Evolutionary conservation across 1,140 invertebrate genomes (phyloP).

Genomic region (Chrysoperla carnea): DNA sequence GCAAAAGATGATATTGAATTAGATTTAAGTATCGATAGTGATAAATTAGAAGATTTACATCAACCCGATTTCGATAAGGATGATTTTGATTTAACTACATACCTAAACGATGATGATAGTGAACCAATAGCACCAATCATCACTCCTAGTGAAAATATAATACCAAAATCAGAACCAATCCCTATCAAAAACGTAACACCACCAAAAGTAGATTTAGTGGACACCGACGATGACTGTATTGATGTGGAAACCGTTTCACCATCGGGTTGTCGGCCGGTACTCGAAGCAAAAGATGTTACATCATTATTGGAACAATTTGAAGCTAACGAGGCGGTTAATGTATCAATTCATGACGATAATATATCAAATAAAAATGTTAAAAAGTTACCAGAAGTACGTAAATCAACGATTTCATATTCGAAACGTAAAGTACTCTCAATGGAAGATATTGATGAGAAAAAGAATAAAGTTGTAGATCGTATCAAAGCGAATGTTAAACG

Average conservation of each 20-base stretch:
- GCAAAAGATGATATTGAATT: constrained; percentile 2
- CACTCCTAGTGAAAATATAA: no score
- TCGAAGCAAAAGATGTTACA: constrained; percentile 28
- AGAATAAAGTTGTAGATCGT: no score
- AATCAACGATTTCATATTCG: no score
- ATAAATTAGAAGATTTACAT: neutral
- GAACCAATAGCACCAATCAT: no score
- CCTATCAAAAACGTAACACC: no score
- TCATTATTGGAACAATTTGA: constrained; percentile 35
- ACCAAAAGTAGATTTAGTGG: neutral
- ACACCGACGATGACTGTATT: constrained; percentile 8
- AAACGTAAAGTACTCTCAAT: no score
- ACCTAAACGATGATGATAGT: neutral
- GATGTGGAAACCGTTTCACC: constrained; percentile 19
- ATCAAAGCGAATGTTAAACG: no score
- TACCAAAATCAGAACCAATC: no score
- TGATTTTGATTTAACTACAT: neutral
- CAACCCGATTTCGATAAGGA: neutral
- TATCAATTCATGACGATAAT: neutral
- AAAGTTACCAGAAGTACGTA: no score
- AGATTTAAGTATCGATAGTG: neutral
- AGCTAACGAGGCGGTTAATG: constrained; percentile 20
- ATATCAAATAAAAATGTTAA: no score
- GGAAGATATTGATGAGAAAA: no score
- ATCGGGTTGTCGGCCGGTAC: constrained; percentile 14